Base-by-base conservation (phyloP, 2,797 vertebrate genomes). In the Sebastes trivittatus region DNA sequence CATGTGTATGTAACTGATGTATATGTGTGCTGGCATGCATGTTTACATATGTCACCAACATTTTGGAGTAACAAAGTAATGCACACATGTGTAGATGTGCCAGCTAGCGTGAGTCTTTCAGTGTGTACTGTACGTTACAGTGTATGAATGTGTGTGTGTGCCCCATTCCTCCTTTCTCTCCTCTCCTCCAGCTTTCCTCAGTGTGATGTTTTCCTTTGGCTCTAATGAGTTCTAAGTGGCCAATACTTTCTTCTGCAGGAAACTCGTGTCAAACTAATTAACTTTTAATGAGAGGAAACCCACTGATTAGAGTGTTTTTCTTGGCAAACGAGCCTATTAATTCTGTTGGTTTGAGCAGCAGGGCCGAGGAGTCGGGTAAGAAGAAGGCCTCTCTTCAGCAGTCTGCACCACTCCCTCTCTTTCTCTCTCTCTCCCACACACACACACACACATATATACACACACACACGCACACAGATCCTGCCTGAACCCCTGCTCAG, bases 281-380 rank as follows among this genome's bases (percentile, higher is more conserved):
- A 96, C 95, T 95, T 96, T 96, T 96, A 97, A 96, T 96, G 96
- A 97, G 96, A 96, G 96, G 96, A 97, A 97, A 96, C 93, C 93
- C 91, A 93, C 94, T 96, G 96, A 97, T 97, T 96, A 97, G 95
- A 95, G 95, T 97, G 97, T 96, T 97, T 97, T 96, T 94, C 91
- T 95, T 96, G 96, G 96, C 96, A 95, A 95, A 95, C 87, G 79
- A 95, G 95, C 91, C 95, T 93, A 96, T 96, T 96, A 95, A 97
- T 96, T 95, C 94, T 96, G 95, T 93, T 93, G 88, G 92, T 94
- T 93, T 91, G 90, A 95, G 94, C 94, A 95, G 87, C 81, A 72
- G 87, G 87, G 82, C 90, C 68, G 83, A 90, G 84, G 88, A 94
- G 91, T 87, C 78, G 82, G 87, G 84, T 66, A 88, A 88, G 90